A percentile compares a stretch with the other conserved stretches of the same genome.
These are phyloP conservation scores for Glossophaga mutica DNA, from an alignment of 2,797 vertebrate genomes.

Conservation along the genomic window DNA sequence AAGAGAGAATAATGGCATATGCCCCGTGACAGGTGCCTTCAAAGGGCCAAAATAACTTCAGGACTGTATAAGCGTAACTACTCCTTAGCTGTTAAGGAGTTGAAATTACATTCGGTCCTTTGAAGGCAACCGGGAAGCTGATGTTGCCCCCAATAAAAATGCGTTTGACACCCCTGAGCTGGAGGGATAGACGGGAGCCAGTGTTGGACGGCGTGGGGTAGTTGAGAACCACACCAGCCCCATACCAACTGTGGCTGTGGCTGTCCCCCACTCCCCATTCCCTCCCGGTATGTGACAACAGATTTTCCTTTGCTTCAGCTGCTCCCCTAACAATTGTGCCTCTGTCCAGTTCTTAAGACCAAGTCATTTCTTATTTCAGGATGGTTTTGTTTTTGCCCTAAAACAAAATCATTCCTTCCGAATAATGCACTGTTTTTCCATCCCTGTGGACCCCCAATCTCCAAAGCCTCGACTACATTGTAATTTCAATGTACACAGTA, in stretches of 20 bases:
- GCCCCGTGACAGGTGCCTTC: no score
- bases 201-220: accelerated
- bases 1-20: background rate
- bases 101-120: no score
- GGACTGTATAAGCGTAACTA: no score
- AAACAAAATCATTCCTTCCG: constrained; percentile 67
- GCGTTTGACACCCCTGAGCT: no score
- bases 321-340: constrained; percentile 63
- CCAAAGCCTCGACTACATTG: constrained; percentile 70
- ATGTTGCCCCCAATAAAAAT: no score
- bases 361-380: constrained; percentile 72
- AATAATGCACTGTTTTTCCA: constrained; percentile 47
- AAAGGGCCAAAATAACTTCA: no score
- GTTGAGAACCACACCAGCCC: background rate
- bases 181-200: background rate
- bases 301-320: constrained; percentile 39
- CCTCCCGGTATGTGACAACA: background rate
- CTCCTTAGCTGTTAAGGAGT: no score
- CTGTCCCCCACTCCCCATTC: background rate
- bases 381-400: constrained; percentile 71
- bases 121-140: no score
- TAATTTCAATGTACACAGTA: constrained; percentile 81
- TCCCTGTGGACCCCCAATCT: background rate
- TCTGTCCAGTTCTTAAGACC: constrained; percentile 68
- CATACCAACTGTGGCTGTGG: background rate